Evolutionary conservation across 1,140 invertebrate genomes (phyloP).

Genomic region (Paraescarpia echinospica): DNA sequence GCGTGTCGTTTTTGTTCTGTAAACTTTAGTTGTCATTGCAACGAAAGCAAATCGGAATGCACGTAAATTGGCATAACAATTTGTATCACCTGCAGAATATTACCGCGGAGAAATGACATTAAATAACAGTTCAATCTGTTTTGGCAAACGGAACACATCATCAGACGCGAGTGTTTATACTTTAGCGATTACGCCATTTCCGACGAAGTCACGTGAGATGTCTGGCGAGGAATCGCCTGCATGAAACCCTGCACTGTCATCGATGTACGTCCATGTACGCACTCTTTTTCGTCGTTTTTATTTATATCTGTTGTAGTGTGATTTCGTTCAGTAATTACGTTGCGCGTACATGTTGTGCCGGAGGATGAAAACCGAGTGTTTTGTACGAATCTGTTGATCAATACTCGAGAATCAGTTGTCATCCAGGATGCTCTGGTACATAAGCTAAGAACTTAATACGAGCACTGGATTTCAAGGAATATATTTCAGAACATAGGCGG

Average conservation of each 20-base stretch:
- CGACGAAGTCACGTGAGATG: background rate
- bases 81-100: too few relatives aligned
- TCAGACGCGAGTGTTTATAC: background rate
- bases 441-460: background rate
- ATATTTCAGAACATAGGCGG: too few relatives aligned
- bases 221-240: background rate
- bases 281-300: background rate
- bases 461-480: background rate
- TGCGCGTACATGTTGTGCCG: background rate
- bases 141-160: background rate
- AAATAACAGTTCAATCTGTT: background rate
- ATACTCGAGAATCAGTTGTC: background rate
- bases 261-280: background rate
- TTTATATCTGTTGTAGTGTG: background rate
- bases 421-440: background rate
- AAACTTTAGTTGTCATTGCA: too few relatives aligned
- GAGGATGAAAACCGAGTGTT: background rate
- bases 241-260: background rate
- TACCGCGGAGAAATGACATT: background rate
- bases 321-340: background rate
- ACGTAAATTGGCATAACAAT: too few relatives aligned
- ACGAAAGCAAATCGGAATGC: background rate
- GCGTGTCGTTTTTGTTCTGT: too few relatives aligned
- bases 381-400: background rate
- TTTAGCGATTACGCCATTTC: background rate